Evolutionary conservation across 64 coral and sea anemone species (phyloP), one percentile per base, ranked within the genome.

Genomic region (Acropora tenuis): DNA sequence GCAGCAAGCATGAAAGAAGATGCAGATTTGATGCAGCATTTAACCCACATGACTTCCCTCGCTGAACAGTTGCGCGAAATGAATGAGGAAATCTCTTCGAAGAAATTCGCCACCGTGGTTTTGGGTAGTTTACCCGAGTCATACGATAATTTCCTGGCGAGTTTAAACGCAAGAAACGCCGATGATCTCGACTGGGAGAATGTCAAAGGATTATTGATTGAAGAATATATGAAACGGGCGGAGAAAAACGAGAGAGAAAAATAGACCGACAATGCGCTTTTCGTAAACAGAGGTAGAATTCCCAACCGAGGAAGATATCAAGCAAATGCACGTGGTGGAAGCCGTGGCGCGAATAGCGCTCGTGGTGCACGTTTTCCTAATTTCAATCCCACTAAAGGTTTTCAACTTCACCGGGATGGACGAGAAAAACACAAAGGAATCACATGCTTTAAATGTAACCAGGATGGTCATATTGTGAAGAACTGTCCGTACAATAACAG

Each of bases 171-270:
- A 30, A 30, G 30, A 30, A 30, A 30, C 43, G 88, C 66, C 6
- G 78, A 83, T 74, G 89, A 90, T 73, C 80, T 90, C 17, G 65
- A 79, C 45, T 90, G 89, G 78, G 89, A 90, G 52, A 90, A 74
- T 44, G 78, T 90, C 11, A 90, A 74, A 75, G 89, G 89, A 82
- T 80, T 90, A 12, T 50, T 75, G 48, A 90, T 77, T 30, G 78
- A 90, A 52, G 78, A 90, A 75, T 90, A 72, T 67, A 66, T 90
- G 89, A 90, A 90, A 48, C 55, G 69, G 50, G 48, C 79, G 18
- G 79, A 90, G 57, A 90, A 90, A 52, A 90, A 42, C 19, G 78
- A 90, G 69, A 90, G 83, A 69, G 1, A 18, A 90, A 90, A 75
- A 79, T 55, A 0, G 30, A 20, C 43, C n/a, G 58, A 89, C 40